A percentile compares a stretch with the other conserved stretches of the same genome.
Evolutionary conservation across 2,113 vertebrate species (phyloP).

Genomic region (Halichoerus grypus): DNA sequence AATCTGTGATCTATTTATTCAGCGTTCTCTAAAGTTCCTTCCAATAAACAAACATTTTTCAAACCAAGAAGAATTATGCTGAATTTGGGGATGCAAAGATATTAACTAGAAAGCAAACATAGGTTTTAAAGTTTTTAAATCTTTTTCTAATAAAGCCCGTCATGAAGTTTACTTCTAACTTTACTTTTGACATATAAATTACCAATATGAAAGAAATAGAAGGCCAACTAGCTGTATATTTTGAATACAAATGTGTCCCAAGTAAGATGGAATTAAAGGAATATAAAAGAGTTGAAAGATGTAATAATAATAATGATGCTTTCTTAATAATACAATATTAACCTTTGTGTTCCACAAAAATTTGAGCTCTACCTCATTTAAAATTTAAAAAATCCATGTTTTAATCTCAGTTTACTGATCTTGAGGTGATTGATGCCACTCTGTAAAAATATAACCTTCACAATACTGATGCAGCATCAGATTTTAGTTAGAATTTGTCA

Average conservation of each 20-base stretch:
- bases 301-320: background rate
- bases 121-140: background rate
- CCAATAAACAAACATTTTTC: background rate
- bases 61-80: background rate
- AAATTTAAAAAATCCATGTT: background rate
- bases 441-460: conserved; percentile 12
- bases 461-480: background rate
- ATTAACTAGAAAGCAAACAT: background rate
- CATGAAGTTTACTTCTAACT: background rate
- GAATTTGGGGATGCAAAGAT: background rate
- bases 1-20: background rate
- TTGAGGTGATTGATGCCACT: background rate
- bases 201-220: background rate
- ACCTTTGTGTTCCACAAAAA: background rate
- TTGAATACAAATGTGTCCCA: background rate
- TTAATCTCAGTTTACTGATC: conserved; percentile 25
- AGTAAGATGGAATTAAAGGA: background rate
- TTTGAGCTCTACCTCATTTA: background rate
- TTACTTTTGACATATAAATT: conserved; percentile 10
- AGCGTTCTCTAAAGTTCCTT: background rate
- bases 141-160: background rate
- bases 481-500: conserved; percentile 29
- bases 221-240: background rate
- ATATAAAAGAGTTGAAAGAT: background rate
- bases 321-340: background rate